Base-by-base conservation (phyloP, 2,888 invertebrate genomes). In the Lepidochitona cinerea region DNA sequence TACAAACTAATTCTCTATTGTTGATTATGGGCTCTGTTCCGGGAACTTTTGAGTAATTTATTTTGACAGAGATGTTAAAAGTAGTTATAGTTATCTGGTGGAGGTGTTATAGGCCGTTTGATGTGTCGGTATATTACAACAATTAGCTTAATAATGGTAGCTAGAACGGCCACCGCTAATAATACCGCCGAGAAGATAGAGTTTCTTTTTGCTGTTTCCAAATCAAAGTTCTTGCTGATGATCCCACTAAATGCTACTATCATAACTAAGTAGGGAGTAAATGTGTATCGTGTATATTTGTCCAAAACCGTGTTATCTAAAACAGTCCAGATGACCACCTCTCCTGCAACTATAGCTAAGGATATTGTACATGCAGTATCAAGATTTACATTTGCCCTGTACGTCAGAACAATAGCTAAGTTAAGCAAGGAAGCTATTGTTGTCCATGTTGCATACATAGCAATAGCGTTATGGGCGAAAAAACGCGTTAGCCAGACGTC, bases 401-500 rank as follows among this genome's bases (percentile, higher is more conserved):
- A 80, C 35, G 78, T 77, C 36, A 84, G 74, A 12, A 83, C 84
- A 29, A 84, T 75, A 29, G 82, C 77, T 64, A 85, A 76, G 70
- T 83, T 84, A 53, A 83, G 73, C 37, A 83, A 75, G 35, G 83
- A 74, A 1, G 83, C 84, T 4, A 85, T 76, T 2, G 82, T 78
- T 7, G 78, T 77, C 84, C 84, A 85, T 3, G 81, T 78, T 32
- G 83, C 84, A 73, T 81, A 85, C 72, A 85, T 73, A 7, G 81
- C 83, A 29, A 85, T 68, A 2, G 84, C 85, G 65, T 85, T 85
- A 65, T 83, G 82, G 14, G 81, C 78, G 37, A 85, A 68, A 12
- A 85, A 66, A 37, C 85, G 74, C 18, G 80, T 78, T 12, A 81
- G 36, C 83, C 84, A 85, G n/a, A 85, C 76, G 23, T 83, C 83